Conservation (phyloP, 2,113 vertebrate genomes). For the Gnathonemus echidnorhynchus region DNA sequence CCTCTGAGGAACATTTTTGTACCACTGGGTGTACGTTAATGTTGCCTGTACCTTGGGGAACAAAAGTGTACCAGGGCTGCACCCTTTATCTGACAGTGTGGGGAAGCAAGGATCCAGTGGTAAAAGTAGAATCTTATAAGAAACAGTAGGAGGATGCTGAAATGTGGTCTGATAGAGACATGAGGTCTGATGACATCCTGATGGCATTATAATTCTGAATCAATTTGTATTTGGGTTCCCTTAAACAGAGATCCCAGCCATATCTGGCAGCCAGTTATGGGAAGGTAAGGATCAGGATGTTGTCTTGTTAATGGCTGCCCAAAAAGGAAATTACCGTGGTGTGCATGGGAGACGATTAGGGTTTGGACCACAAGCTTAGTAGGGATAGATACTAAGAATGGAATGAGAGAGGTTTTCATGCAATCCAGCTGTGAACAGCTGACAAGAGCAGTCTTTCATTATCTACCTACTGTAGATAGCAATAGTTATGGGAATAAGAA, state of each 20-base stretch:
- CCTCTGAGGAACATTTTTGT: background rate
- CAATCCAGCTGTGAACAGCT: background rate
- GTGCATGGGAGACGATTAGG: background rate
- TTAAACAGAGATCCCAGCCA: background rate
- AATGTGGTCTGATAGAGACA: background rate
- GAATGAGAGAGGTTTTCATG: background rate
- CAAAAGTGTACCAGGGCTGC: background rate
- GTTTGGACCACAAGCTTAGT: background rate
- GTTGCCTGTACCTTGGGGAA: background rate
- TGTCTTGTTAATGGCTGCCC: background rate
- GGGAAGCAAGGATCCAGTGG: background rate
- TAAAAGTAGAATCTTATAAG: background rate
- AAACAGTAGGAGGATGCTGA: background rate
- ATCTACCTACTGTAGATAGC: background rate
- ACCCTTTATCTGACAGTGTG: background rate
- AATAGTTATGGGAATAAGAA: background rate
- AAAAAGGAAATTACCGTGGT: background rate
- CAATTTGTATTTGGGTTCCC: background rate
- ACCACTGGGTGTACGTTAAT: background rate
- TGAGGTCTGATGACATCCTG: background rate
- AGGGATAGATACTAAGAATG: background rate
- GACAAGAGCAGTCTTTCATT: background rate
- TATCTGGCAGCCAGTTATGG: background rate
- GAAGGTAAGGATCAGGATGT: background rate
- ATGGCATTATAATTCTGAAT: background rate